A percentile compares a stretch with the other conserved stretches of the same genome.
Conservation (phyloP, 2,888 invertebrate genomes). For the Dynastes tityus region DNA sequence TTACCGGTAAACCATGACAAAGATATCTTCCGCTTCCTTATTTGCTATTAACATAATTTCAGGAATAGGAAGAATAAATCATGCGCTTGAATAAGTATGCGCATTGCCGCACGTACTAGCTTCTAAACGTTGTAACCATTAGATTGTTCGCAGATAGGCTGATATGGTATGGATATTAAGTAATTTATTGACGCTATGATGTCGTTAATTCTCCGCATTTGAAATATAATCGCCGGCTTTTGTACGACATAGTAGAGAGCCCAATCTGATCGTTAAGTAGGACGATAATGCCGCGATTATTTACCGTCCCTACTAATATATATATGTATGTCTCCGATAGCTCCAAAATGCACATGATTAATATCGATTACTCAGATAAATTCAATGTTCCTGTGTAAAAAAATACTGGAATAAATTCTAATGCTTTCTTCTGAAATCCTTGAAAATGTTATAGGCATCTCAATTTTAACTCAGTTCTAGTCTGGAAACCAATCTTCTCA, state of each 20-base stretch:
- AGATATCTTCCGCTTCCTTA: conserved; percentile 19
- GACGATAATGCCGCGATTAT: not conserved
- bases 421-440: too few relatives aligned
- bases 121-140: conserved; percentile 12
- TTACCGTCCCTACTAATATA: too few relatives aligned
- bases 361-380: too few relatives aligned
- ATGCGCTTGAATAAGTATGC: not conserved
- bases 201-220: not conserved
- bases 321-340: too few relatives aligned
- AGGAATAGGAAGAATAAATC: not conserved
- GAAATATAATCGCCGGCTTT: conserved; percentile 9
- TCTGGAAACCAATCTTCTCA: too few relatives aligned
- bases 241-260: not conserved
- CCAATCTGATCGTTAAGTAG: not conserved
- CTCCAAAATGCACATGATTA: too few relatives aligned
- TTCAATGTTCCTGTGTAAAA: too few relatives aligned
- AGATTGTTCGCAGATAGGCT: conserved; percentile 11
- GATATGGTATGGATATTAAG: conserved; percentile 11
- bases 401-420: too few relatives aligned
- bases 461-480: too few relatives aligned
- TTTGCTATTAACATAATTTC: conserved; percentile 15
- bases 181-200: conserved; percentile 1
- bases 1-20: too few relatives aligned
- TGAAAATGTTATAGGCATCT: too few relatives aligned
- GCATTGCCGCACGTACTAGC: conserved; percentile 3